A percentile compares a stretch with the other conserved stretches of the same genome.
Conservation (phyloP, 1,140 invertebrate genomes). For the Tetramorium simillimum region DNA sequence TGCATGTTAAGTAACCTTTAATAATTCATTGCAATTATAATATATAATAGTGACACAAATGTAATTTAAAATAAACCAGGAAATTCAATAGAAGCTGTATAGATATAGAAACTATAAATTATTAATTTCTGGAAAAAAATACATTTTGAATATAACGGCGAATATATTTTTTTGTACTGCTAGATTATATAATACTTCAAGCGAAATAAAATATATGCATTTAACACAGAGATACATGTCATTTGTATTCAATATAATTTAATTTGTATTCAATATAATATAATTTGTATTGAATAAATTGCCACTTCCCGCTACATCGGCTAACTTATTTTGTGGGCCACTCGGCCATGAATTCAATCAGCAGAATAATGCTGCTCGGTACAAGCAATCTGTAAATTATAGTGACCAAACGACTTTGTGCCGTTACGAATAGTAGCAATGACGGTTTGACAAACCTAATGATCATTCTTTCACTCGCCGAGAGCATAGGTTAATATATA, state of each 20-base stretch:
- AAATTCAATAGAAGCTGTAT: background rate
- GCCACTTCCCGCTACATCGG: background rate
- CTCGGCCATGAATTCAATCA: slow-evolving; percentile 4
- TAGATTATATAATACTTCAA: background rate
- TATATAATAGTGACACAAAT: background rate
- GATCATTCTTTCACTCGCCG: background rate
- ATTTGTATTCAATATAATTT: slow-evolving; percentile 40
- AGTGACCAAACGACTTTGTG: background rate
- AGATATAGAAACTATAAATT: background rate
- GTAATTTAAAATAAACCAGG: background rate
- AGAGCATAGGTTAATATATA: background rate
- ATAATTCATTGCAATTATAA: background rate
- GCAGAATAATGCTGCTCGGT: background rate
- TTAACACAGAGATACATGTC: background rate
- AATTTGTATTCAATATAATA: slow-evolving; percentile 40
- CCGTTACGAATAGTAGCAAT: background rate
- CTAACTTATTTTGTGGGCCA: slow-evolving; percentile 21
- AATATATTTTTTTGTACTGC: background rate
- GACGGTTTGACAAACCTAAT: background rate
- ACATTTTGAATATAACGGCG: background rate
- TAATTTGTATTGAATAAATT: slow-evolving; percentile 21
- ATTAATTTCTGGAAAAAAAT: background rate
- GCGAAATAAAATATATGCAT: background rate
- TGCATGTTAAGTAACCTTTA: background rate
- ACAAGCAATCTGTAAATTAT: slow-evolving; percentile 1